phyloP scores from a whole-genome alignment of 2,797 vertebrate genomes.

The Chelonia mydas region DNA sequence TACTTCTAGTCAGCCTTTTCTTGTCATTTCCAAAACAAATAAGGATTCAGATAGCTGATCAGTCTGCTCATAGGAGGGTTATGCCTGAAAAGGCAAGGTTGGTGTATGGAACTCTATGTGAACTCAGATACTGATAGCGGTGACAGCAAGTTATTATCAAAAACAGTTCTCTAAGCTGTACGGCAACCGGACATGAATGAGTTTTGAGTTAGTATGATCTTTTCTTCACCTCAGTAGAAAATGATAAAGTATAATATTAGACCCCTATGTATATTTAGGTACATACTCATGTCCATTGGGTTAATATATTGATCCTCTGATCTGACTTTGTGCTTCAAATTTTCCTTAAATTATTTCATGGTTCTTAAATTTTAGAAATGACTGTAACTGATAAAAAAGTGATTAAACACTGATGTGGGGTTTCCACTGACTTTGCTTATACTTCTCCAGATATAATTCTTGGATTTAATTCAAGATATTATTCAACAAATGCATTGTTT shows the following conservation, averaged over 20 bases:
- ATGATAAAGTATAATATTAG: not conserved
- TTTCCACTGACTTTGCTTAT: not conserved
- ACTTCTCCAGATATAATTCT: not conserved
- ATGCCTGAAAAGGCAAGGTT: not conserved
- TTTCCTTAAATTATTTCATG: not conserved
- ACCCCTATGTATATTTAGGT: not conserved
- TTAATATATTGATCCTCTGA: not conserved
- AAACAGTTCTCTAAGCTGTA: not conserved
- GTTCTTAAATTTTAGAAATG: not conserved
- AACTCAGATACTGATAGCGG: not conserved
- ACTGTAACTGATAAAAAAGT: not conserved
- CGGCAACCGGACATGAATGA: not conserved
- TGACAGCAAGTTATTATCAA: not conserved
- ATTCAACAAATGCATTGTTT: not conserved
- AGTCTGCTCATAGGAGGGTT: not conserved
- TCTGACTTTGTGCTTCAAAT: not conserved
- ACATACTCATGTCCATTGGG: not conserved
- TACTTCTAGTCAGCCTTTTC: not conserved
- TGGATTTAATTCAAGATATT: not conserved
- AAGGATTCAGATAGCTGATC: not conserved
- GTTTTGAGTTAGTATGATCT: not conserved
- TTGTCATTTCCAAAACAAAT: not conserved
- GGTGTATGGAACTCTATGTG: not conserved
- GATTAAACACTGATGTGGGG: not conserved
- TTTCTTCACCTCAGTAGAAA: not conserved